Base-by-base conservation (phyloP, 2,888 invertebrate species). In the Pycnomerus fuliginosus region DNA sequence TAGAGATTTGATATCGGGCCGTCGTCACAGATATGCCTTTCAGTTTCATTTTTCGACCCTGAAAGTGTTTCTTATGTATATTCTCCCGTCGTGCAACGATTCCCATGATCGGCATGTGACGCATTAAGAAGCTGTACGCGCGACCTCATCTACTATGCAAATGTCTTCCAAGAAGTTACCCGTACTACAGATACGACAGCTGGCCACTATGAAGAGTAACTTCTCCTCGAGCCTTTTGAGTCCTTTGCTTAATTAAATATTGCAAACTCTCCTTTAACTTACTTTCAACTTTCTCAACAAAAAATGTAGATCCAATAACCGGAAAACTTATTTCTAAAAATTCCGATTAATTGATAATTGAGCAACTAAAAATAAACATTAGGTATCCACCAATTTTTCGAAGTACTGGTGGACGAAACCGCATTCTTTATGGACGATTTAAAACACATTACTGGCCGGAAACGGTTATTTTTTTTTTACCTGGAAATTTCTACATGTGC, bases 131-230 rank as follows among this genome's bases (percentile, higher is more conserved):
- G 48, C 53, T 53, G 58, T 53, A 54, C 45, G 53, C 49, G 53
- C 53, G 58, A 66, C 66, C 69, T 69, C 70, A 71, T 71, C 67
- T 72, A 67, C 67, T 67, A 72, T 71, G 72, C 69, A 70, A 71
- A 72, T 71, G 68, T 62, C 62, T 69, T 67, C 60, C 57, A 62
- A 67, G 68, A 71, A 71, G 68, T 70, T 69, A 63, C 62, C 62
- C 64, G 61, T 57, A 58, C 60, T 40, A 58, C 56, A 60, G 60
- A 61, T 63, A 74, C 72, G 56, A 60, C 76, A 77, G 75, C 75
- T 77, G 77, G 74, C 70, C 69, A 73, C 72, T 73, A 76, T 75
- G 75, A 76, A 76, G 76, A 76, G 75, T 20, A 65, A 66, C 57
- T 61, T 56, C 50, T 4, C 13, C 8, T 24, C 16, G 10, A 29